Conservation (phyloP, 2,113 vertebrate species). For the Carollia perspicillata region DNA sequence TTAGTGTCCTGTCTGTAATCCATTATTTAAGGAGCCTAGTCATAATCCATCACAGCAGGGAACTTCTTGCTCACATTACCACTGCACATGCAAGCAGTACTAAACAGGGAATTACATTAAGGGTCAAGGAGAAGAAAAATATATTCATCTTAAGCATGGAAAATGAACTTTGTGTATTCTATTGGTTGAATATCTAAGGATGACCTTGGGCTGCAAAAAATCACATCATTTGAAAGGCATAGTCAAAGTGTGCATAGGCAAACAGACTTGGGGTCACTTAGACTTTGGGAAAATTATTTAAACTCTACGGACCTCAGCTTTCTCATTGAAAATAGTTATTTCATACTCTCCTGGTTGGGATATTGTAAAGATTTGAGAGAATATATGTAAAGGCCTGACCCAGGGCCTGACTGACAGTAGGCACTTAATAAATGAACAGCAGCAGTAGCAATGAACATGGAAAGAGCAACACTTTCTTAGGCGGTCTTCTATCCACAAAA, state of each 20-base stretch:
- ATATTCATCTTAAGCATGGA: not conserved
- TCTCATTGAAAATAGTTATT: not conserved
- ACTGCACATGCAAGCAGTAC: conserved; percentile 16
- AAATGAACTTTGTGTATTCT: not conserved
- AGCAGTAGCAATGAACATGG: not conserved
- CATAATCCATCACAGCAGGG: conserved; percentile 50
- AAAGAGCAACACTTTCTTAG: not conserved
- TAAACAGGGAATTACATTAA: conserved; percentile 39
- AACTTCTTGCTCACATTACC: not conserved
- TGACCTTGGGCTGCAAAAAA: not conserved
- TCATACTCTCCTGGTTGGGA: not conserved
- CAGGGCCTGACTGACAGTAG: not conserved
- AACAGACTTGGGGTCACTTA: not conserved
- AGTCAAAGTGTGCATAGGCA: not conserved
- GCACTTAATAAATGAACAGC: not conserved
- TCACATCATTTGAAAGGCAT: not conserved
- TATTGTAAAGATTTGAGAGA: not conserved
- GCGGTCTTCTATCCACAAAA: not conserved
- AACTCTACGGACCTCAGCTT: not conserved
- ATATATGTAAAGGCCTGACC: not conserved
- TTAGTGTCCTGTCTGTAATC: conserved; percentile 39
- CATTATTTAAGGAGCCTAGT: conserved; percentile 55
- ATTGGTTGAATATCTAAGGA: not conserved
- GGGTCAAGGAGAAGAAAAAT: not conserved
- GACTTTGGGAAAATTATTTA: not conserved